phyloP scores from a whole-genome alignment of 2,797 vertebrate species.

The Pelodytes ibericus region DNA sequence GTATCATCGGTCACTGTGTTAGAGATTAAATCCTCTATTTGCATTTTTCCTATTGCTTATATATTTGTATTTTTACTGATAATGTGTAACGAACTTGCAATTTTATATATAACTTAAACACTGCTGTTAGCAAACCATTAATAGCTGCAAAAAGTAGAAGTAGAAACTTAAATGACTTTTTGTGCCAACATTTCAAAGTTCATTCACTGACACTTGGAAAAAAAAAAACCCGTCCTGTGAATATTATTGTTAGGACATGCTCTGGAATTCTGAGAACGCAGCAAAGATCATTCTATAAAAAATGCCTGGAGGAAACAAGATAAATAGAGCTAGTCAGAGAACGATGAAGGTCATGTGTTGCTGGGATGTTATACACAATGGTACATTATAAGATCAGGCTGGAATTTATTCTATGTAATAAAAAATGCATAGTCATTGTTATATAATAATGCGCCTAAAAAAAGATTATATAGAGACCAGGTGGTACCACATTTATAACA shows the following conservation, averaged over 20 bases:
- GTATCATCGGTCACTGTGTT: too few relatives aligned
- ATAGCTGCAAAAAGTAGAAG: neutral
- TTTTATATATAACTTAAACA: neutral
- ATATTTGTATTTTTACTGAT: too few relatives aligned
- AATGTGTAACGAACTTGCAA: too few relatives aligned
- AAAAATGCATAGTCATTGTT: too few relatives aligned
- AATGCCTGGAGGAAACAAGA: neutral
- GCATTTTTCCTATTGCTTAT: too few relatives aligned
- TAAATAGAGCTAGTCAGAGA: neutral
- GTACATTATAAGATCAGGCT: too few relatives aligned
- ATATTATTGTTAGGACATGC: slow-evolving; percentile 7
- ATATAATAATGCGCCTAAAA: too few relatives aligned
- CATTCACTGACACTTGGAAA: neutral
- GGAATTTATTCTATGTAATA: too few relatives aligned
- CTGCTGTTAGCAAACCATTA: neutral
- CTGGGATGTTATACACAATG: neutral
- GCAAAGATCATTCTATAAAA: slow-evolving; percentile 19
- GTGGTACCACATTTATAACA: too few relatives aligned
- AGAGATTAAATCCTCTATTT: too few relatives aligned
- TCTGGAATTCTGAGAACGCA: slow-evolving; percentile 16
- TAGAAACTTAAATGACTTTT: neutral
- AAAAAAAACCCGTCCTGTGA: neutral
- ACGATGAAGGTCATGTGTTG: neutral
- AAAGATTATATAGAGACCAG: too few relatives aligned
- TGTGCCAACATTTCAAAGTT: slow-evolving; percentile 11